These are phyloP conservation scores for Mythimna albipuncta DNA, from an alignment of 2,888 invertebrate genomes.

Conservation along the genomic window DNA sequence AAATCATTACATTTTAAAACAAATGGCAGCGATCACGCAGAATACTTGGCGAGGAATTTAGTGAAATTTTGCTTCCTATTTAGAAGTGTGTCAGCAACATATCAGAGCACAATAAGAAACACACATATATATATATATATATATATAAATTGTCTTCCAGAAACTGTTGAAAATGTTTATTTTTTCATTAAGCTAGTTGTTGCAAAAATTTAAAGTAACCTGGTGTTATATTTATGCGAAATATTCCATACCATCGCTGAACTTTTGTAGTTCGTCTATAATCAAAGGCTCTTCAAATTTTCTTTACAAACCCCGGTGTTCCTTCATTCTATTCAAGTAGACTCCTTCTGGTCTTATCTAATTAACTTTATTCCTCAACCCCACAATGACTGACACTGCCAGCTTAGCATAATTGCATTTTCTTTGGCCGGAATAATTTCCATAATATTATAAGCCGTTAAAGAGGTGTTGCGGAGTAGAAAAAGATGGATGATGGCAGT, in stretches of 20 bases:
- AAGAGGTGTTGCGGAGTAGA: conserved; percentile 43
- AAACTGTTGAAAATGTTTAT: too few relatives aligned
- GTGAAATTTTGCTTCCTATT: background rate
- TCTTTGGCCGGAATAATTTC: conserved; percentile 45
- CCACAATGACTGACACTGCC: conserved; percentile 36
- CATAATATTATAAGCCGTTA: conserved; percentile 45
- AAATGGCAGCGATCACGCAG: background rate
- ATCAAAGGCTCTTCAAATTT: conserved; percentile 10
- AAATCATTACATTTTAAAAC: background rate
- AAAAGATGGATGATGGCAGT: conserved; percentile 49
- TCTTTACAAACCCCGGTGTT: conserved; percentile 3
- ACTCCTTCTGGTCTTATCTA: conserved; percentile 15
- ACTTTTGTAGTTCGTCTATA: background rate
- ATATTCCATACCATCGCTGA: too few relatives aligned
- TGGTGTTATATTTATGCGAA: too few relatives aligned
- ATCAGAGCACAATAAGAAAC: background rate
- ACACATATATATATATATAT: too few relatives aligned
- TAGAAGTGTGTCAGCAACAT: background rate
- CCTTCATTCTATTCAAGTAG: background rate
- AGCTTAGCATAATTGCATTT: conserved; percentile 50
- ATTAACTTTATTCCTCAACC: conserved; percentile 24
- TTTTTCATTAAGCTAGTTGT: too few relatives aligned
- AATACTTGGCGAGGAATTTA: background rate
- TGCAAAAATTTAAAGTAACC: too few relatives aligned
- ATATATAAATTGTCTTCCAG: too few relatives aligned